These are phyloP conservation scores for Pelecanus crispus DNA, from an alignment of 2,113 vertebrate genomes.

Conservation along the genomic window DNA sequence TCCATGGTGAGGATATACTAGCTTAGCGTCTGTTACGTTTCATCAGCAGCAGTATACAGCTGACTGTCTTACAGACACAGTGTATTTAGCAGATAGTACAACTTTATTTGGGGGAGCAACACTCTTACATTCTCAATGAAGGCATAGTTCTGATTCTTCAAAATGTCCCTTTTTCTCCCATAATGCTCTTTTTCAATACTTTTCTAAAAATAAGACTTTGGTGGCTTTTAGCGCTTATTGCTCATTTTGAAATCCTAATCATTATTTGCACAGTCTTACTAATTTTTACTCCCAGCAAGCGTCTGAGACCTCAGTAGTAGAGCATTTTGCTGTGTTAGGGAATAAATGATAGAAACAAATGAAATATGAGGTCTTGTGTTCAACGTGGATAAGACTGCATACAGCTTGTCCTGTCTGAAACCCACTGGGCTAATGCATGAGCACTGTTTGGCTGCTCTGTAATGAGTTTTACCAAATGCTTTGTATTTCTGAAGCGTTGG, in stretches of 20 bases:
- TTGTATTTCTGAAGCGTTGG: background rate
- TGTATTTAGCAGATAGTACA: background rate
- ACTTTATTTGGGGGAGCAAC: background rate
- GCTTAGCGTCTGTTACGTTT: background rate
- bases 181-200: background rate
- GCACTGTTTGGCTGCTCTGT: background rate
- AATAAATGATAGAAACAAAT: background rate
- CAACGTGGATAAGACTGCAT: background rate
- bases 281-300: background rate
- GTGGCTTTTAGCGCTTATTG: background rate
- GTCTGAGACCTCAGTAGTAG: background rate
- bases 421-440: background rate
- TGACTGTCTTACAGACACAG: background rate
- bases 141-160: background rate
- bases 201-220: background rate
- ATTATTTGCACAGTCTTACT: background rate
- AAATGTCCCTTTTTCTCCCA: background rate
- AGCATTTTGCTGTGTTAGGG: background rate
- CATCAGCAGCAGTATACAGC: background rate
- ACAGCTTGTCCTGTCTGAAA: background rate
- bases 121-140: background rate
- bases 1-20: background rate
- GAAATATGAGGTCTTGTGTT: background rate
- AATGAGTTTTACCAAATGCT: background rate
- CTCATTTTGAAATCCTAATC: background rate